Evolutionary conservation across 2,797 vertebrate genomes (phyloP).

Genomic region (Moxostoma hubbsi): DNA sequence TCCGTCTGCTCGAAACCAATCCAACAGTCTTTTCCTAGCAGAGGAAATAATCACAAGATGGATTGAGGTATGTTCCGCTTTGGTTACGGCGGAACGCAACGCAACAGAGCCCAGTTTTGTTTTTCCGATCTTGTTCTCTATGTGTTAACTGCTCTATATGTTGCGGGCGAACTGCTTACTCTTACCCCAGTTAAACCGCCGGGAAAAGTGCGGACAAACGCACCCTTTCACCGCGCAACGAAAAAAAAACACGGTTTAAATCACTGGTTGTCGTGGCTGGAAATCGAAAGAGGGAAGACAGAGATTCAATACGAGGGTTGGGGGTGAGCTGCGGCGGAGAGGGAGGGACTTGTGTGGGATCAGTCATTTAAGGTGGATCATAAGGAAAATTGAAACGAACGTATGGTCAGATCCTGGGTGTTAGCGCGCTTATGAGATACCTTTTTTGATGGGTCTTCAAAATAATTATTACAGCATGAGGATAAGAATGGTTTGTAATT

Average conservation of each 20-base stretch:
- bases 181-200: conserved; percentile 35
- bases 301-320: conserved; percentile 37
- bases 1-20: conserved; percentile 56
- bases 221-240: conserved; percentile 44
- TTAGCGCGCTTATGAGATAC: not conserved
- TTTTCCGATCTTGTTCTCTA: conserved; percentile 42
- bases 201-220: conserved; percentile 51
- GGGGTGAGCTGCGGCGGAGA: conserved; percentile 46
- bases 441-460: not conserved
- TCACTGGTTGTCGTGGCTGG: conserved; percentile 62
- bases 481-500: not conserved
- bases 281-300: conserved; percentile 63
- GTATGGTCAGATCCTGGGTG: conserved; percentile 20
- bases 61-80: conserved; percentile 46
- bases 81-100: conserved; percentile 36
- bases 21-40: conserved; percentile 46
- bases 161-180: conserved; percentile 20
- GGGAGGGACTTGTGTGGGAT: conserved; percentile 57
- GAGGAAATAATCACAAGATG: conserved; percentile 52
- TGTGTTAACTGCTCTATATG: conserved; percentile 27
- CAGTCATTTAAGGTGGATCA: conserved; percentile 63
- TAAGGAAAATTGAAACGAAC: conserved; percentile 43
- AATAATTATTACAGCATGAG: not conserved
- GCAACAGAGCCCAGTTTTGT: conserved; percentile 59
- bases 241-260: conserved; percentile 46